Evolutionary conservation across 2,888 invertebrate species (phyloP).

Genomic region (Pherbina coryleti): DNA sequence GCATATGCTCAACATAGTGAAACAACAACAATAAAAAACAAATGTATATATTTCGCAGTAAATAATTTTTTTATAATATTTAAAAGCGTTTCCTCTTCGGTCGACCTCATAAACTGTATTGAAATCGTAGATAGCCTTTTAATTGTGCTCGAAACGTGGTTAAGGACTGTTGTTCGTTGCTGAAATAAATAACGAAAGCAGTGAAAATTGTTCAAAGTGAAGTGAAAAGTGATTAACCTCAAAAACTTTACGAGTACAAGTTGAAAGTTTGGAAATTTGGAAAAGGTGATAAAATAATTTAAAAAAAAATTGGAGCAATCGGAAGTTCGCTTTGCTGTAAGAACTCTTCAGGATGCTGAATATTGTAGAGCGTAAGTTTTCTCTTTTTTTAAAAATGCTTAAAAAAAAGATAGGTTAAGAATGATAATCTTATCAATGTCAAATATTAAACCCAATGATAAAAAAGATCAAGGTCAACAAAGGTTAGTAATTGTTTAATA

Average conservation of each 20-base stretch:
- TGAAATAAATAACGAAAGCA: neutral
- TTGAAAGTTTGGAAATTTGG: no score
- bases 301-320: neutral
- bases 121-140: neutral
- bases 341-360: no score
- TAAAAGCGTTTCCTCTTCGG: neutral
- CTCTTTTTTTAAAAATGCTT: no score
- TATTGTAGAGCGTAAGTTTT: no score
- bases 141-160: slow-evolving; percentile 25
- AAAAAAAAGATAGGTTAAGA: no score
- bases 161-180: neutral
- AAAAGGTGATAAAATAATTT: neutral
- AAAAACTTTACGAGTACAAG: no score
- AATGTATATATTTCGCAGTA: neutral
- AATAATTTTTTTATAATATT: neutral
- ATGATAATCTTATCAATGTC: no score
- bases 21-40: neutral
- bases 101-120: neutral
- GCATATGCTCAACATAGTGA: neutral
- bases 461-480: no score
- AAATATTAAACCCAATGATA: no score
- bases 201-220: neutral
- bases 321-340: no score
- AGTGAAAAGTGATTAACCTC: no score
- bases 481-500: no score